Evolutionary conservation across 1,140 invertebrate genomes (phyloP).

Genomic region (Eciton burchellii): DNA sequence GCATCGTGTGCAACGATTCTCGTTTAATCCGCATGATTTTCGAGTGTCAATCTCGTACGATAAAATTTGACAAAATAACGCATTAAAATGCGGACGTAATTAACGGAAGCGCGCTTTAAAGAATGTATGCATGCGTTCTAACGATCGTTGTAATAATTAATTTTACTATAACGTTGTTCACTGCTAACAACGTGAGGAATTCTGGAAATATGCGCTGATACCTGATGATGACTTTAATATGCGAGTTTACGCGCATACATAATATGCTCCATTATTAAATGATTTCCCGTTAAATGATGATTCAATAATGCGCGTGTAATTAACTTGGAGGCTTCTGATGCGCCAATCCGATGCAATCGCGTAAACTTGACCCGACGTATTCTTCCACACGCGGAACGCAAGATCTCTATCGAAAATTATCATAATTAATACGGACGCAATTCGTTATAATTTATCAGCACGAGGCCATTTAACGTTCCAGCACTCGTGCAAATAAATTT

Average conservation of each 20-base stretch:
- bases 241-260: slow-evolving; percentile 13
- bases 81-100: slow-evolving; percentile 48
- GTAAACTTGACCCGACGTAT: slow-evolving; percentile 6
- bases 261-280: slow-evolving; percentile 34
- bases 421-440: not conserved
- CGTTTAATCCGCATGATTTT: slow-evolving; percentile 36
- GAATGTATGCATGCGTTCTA: slow-evolving; percentile 29
- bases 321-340: slow-evolving; percentile 27
- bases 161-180: slow-evolving; percentile 39
- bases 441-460: not conserved
- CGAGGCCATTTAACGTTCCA: not conserved
- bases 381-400: not conserved
- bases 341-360: not conserved
- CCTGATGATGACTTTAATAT: slow-evolving; percentile 50
- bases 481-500: slow-evolving; percentile 1
- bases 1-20: slow-evolving; percentile 16
- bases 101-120: slow-evolving; percentile 48
- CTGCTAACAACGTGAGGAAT: slow-evolving; percentile 51
- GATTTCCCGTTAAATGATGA: slow-evolving; percentile 23
- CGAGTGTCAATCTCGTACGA: slow-evolving; percentile 16
- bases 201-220: slow-evolving; percentile 39
- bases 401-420: slow-evolving; percentile 14
- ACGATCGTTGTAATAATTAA: slow-evolving; percentile 47
- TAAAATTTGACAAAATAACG: slow-evolving; percentile 37
- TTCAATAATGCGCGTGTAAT: slow-evolving; percentile 42